Base-by-base conservation (phyloP, 2,888 invertebrate species). In the Calameuta pallipes region DNA sequence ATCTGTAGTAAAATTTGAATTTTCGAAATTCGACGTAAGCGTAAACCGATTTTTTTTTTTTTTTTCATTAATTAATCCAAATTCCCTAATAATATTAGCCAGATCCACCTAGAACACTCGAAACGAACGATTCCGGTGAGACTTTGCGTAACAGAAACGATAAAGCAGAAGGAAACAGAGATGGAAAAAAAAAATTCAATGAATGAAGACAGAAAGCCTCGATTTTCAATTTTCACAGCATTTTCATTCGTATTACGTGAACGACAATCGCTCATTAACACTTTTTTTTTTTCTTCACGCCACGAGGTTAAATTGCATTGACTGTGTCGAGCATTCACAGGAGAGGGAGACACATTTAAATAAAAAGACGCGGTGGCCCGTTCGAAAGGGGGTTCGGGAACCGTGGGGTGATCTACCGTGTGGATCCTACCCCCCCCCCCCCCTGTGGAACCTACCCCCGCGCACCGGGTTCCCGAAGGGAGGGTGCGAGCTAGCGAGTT, bases 181-280 rank as follows among this genome's bases (percentile, higher is more conserved):
- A 82, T 84, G 12, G 12, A 83, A 83, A 83, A 83, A 77, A 75
- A 79, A 79, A 79, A 31, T 9, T 30, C 31, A 31, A 71, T 31
- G 13, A 34, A 71, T 0, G 33, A 31, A 3, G 12, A 12, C 3
- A 23, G 9, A 71, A 12, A 70, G 70, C 30, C 15, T 11, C 30
- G 3, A 86, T 81, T 84, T 85, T 85, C 87, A 87, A 88, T 87
- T 88, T 87, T 81, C 84, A 76, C 82, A 83, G 83, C 85, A 86
- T 87, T 89, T 88, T 89, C 85, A 88, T 87, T 85, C 85, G 83
- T 82, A 87, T 84, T 80, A 80, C 71, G 81, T 82, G 82, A 80
- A 83, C 85, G 87, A 91, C 90, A 90, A 90, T 91, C 91, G 90
- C 88, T 91, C 91, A 89, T 91, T 91, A 91, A 89, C 90, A 89